Evolutionary conservation across 2,888 invertebrate species (phyloP).

Genomic region (Keiferia lycopersicella): DNA sequence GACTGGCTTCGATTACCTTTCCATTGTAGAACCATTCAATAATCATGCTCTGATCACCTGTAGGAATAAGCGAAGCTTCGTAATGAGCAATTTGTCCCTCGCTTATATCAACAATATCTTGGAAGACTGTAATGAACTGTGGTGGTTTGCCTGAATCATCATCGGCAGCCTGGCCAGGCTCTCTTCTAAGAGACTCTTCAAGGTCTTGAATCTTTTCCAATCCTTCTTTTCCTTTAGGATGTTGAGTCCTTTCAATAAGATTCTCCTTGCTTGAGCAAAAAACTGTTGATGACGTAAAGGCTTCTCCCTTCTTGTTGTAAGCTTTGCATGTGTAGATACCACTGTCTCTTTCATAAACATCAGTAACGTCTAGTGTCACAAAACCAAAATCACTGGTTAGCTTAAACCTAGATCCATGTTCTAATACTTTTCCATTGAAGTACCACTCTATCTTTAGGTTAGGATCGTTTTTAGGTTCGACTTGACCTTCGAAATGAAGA

Average conservation of each 20-base stretch:
- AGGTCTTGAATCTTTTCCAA: conserved; percentile 94
- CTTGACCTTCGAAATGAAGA: conserved; percentile 95
- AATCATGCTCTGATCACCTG: conserved; percentile 95
- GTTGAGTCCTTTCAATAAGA: conserved; percentile 93
- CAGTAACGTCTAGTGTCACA: conserved; percentile 95
- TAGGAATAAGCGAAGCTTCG: conserved; percentile 97
- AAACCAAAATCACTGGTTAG: conserved; percentile 98
- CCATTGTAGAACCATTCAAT: conserved; percentile 99
- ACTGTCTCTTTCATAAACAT: conserved; percentile 95
- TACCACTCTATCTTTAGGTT: conserved; percentile 96
- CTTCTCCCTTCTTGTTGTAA: conserved; percentile 93
- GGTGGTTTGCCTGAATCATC: conserved; percentile 92
- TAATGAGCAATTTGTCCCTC: conserved; percentile 99
- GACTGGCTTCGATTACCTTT: conserved; percentile 92
- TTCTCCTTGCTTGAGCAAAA: conserved; percentile 91
- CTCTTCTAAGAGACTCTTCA: conserved; percentile 90
- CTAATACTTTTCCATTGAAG: conserved; percentile 93
- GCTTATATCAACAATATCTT: conserved; percentile 89
- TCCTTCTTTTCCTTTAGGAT: conserved; percentile 97
- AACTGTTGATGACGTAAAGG: conserved; percentile 94
- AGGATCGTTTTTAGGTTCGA: conserved; percentile 96
- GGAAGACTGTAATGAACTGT: conserved; percentile 93
- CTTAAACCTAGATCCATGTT: conserved; percentile 94
- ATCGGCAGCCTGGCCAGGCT: conserved; percentile 85
- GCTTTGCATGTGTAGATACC: conserved; percentile 97